Percentiles rank a stretch among this genome's conserved stretches.
These are phyloP conservation scores for Ecdyonurus torrentis DNA, from an alignment of 2,888 invertebrate species.

Conservation along the genomic window DNA sequence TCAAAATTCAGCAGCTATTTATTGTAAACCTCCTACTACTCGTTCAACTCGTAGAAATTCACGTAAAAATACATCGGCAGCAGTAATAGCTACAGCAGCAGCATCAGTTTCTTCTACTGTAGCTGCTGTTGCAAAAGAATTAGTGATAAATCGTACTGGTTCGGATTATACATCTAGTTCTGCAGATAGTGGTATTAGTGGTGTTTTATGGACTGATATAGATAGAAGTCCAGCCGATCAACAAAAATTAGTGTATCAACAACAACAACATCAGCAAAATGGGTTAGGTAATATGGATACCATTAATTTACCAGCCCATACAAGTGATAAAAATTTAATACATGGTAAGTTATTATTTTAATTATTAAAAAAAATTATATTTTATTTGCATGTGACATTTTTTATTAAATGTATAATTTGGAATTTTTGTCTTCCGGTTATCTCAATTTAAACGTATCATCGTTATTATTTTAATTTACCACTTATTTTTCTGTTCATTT, in stretches of 20 bases:
- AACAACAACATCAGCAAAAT: background rate
- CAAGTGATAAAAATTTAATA: background rate
- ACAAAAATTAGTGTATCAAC: too few species aligned
- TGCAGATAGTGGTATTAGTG: background rate
- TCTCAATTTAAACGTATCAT: too few species aligned
- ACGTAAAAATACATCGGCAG: constrained; percentile 21
- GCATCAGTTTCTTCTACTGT: constrained; percentile 11
- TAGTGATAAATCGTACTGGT: background rate
- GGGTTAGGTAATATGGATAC: background rate
- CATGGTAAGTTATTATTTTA: background rate
- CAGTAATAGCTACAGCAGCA: constrained; percentile 19
- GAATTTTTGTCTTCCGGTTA: too few species aligned
- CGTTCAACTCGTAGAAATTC: background rate
- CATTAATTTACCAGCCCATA: background rate
- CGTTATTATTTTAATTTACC: too few species aligned
- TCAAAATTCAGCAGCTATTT: background rate
- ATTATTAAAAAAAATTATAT: too few species aligned
- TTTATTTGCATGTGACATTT: too few species aligned
- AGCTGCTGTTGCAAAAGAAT: constrained; percentile 13
- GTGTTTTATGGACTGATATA: background rate
- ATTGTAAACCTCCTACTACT: background rate
- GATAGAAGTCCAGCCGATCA: background rate
- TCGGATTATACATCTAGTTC: background rate
- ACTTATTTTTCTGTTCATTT: too few species aligned
- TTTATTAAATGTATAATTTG: too few species aligned